Evolutionary conservation across 2,113 vertebrate genomes (phyloP).

Genomic region (Corythoichthys intestinalis): DNA sequence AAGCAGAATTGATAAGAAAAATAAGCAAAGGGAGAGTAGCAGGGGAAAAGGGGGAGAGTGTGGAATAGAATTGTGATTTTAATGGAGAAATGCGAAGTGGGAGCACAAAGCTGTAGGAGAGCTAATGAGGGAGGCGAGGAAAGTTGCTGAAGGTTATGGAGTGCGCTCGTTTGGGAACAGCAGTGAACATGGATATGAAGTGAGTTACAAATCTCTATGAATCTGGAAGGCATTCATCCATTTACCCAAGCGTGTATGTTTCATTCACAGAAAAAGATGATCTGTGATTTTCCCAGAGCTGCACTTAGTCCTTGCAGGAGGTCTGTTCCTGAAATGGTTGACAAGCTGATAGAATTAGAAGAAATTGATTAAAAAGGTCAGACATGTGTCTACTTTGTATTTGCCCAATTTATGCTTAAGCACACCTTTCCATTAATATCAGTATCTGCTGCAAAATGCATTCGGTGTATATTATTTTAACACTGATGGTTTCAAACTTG

Average conservation of each 20-base stretch:
- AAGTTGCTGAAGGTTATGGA: constrained; percentile 13
- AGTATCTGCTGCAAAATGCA: neutral
- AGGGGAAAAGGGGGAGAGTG: neutral
- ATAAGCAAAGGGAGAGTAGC: constrained; percentile 1
- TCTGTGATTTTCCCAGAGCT: constrained; percentile 3
- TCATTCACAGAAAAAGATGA: constrained; percentile 4
- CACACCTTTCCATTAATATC: too few relatives aligned
- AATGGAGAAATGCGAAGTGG: constrained; percentile 32
- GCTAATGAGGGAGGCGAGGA: constrained; percentile 27
- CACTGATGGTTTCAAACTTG: constrained; percentile 14
- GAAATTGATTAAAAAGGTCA: constrained; percentile 30
- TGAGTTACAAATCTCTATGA: neutral
- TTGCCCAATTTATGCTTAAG: constrained; percentile 1
- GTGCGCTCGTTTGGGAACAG: constrained; percentile 10
- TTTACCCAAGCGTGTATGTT: constrained; percentile 2
- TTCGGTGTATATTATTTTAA: constrained; percentile 21
- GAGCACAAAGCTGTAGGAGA: constrained; percentile 15
- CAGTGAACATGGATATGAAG: neutral
- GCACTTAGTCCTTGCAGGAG: constrained; percentile 12
- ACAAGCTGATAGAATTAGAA: constrained; percentile 18
- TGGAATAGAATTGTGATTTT: constrained; percentile 37
- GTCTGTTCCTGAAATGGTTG: constrained; percentile 17
- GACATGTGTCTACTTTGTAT: constrained; percentile 13
- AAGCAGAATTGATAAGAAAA: constrained; percentile 39
- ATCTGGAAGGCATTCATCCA: neutral